Base-by-base conservation (phyloP, 2,888 invertebrate species). In the Macrophya alboannulata region DNA sequence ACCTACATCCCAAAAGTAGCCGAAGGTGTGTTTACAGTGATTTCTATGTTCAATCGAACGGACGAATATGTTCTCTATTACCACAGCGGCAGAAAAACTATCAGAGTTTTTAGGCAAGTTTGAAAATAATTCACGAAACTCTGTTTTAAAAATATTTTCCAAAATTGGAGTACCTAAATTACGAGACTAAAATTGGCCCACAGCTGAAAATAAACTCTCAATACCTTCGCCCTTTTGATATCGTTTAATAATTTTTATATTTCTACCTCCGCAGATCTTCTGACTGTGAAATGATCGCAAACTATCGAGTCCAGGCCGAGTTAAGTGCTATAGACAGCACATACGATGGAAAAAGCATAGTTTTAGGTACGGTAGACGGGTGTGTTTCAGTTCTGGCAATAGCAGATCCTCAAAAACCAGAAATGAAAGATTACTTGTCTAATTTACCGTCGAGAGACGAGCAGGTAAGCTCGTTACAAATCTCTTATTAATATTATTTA, bases 21-120 rank as follows among this genome's bases (percentile, higher is more conserved):
- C 0, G 99, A 99, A 93, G 99, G 99, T 0, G 99, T 99, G 0
- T 99, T 99, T 93, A 98, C 98, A 2, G 98, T 99, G 31, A 98
- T 98, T 88, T 98, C 98, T 86, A 96, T 97, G 95, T 99, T 99
- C 93, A 99, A 98, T 86, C 97, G 97, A 88, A 98, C 97, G 2
- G 98, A 99, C 90, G 97, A 98, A 90, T 99, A 99, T 90, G 99
- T 99, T 2, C 95, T 99, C 81, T 99, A 99, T 92, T 99, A 99
- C 91, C 99, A 99, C 92, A 98, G 98, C 88, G 99, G 99, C 0
- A 96, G 97, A 90, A 98, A 99, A 94, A 99, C 99, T 0, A 95
- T 99, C 84, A 95, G 99, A 86, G 97, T 99, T 0, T 99, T 99
- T 93, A 96, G 98, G 96, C 97, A 93, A 90, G 90, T 37, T 15